These are phyloP conservation scores for Electrophaes corylata DNA, from an alignment of 2,888 invertebrate species.

Conservation along the genomic window DNA sequence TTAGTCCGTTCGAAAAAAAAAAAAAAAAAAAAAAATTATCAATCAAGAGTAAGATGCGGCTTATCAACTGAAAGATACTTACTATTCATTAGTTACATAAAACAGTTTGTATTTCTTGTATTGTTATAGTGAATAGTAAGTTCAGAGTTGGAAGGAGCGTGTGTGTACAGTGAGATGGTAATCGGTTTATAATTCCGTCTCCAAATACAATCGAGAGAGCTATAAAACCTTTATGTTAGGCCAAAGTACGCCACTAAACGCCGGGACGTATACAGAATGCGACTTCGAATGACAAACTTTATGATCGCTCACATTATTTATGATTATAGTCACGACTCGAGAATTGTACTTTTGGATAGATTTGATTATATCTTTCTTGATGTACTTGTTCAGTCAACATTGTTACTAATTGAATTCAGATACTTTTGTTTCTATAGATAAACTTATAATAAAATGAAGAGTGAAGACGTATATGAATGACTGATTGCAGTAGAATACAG, in stretches of 20 bases:
- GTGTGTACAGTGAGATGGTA: conserved; percentile 30
- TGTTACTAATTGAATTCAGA: conserved; percentile 4
- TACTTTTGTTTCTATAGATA: no score
- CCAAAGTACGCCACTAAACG: conserved; percentile 31
- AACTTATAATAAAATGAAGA: no score
- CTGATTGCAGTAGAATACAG: no score
- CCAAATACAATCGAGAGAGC: conserved; percentile 33
- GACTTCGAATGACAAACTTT: conserved; percentile 40
- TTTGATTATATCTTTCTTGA: conserved; percentile 17
- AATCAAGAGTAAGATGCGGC: no score
- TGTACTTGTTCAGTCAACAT: conserved; percentile 6
- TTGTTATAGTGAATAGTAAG: neutral
- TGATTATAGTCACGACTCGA: conserved; percentile 31
- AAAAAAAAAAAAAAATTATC: no score
- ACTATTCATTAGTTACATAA: no score
- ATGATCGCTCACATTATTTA: conserved; percentile 37
- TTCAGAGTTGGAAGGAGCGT: conserved; percentile 11
- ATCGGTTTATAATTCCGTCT: conserved; percentile 38
- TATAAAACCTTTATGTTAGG: conserved; percentile 32
- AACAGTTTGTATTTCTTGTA: no score
- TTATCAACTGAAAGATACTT: no score
- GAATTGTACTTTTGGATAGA: conserved; percentile 20
- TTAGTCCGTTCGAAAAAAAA: no score
- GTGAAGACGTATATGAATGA: no score
- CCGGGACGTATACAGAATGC: conserved; percentile 31